Percentiles rank a stretch among this genome's conserved stretches.
These are phyloP conservation scores for Oriolus oriolus DNA, from an alignment of 2,113 vertebrate species.

Conservation along the genomic window DNA sequence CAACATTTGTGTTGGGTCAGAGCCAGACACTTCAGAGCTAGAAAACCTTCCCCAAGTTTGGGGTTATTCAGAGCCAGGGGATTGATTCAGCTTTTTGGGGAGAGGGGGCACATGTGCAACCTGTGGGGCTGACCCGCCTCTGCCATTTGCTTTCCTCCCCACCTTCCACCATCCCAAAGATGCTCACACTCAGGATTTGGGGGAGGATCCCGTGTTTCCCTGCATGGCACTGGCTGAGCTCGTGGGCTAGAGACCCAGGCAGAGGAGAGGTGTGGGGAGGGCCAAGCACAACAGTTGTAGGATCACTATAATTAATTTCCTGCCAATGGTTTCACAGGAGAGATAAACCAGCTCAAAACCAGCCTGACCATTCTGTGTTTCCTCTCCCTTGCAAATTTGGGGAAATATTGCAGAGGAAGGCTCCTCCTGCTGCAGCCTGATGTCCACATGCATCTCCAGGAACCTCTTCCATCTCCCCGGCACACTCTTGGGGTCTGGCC, in stretches of 20 bases:
- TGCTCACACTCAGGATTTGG: background rate
- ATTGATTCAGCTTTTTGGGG: background rate
- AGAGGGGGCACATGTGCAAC: background rate
- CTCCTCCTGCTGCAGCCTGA: background rate
- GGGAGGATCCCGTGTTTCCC: background rate
- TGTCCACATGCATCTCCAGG: background rate
- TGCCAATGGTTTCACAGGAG: background rate
- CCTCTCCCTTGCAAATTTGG: background rate
- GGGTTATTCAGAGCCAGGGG: background rate
- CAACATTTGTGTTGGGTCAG: slow-evolving; percentile 22
- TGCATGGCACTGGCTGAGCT: background rate
- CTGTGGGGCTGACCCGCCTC: background rate
- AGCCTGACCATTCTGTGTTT: fast-evolving
- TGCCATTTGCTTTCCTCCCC: background rate
- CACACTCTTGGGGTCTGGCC: background rate
- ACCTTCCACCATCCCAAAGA: background rate
- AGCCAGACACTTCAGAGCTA: background rate
- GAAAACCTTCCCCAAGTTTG: background rate
- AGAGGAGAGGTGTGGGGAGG: background rate
- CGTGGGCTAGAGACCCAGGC: background rate
- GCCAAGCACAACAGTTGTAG: background rate
- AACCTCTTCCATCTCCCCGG: background rate
- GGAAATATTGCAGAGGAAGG: background rate
- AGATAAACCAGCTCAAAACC: background rate
- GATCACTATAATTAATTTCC: background rate